Percentiles rank a stretch among this genome's conserved stretches.
phyloP scores from a whole-genome alignment of 2,888 invertebrate genomes.

The Hypomecis atomaria region DNA sequence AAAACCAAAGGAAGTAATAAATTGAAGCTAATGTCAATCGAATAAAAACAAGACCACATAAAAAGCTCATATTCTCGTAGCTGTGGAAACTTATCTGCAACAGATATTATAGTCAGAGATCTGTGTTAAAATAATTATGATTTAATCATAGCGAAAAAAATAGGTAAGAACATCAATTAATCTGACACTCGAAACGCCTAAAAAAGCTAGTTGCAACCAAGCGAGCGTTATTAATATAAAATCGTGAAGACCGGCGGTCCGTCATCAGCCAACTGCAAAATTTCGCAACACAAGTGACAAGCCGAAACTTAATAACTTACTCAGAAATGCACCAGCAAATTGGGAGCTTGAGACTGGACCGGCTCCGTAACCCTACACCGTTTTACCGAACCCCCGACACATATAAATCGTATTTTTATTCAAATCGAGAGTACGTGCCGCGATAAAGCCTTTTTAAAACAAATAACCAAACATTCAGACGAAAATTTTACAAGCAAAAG shows the following conservation, averaged over 20 bases:
- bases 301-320: conserved; percentile 84
- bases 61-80: background rate
- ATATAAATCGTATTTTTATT: conserved; percentile 85
- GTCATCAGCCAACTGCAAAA: conserved; percentile 72
- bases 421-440: conserved; percentile 81
- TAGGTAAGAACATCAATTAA: conserved; percentile 27
- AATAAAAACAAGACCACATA: conserved; percentile 7
- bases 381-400: conserved; percentile 78
- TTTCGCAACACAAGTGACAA: conserved; percentile 82
- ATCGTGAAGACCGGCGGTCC: conserved; percentile 43
- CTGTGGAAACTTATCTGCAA: too few species aligned
- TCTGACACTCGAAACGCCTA: conserved; percentile 22
- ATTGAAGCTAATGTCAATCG: conserved; percentile 16
- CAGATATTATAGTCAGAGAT: conserved; percentile 1
- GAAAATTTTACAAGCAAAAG: conserved; percentile 52
- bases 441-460: conserved; percentile 81
- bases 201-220: conserved; percentile 51
- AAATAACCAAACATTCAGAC: conserved; percentile 73
- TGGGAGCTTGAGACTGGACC: conserved; percentile 77
- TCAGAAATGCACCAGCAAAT: conserved; percentile 82
- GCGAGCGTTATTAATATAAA: conserved; percentile 49
- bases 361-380: conserved; percentile 80
- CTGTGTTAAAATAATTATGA: conserved; percentile 1
- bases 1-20: conserved; percentile 24
- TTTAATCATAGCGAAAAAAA: conserved; percentile 14